Evolutionary conservation across 2,797 vertebrate species (phyloP), one percentile per base, ranked within the genome.

Genomic region (Kryptolebias ocellatus): DNA sequence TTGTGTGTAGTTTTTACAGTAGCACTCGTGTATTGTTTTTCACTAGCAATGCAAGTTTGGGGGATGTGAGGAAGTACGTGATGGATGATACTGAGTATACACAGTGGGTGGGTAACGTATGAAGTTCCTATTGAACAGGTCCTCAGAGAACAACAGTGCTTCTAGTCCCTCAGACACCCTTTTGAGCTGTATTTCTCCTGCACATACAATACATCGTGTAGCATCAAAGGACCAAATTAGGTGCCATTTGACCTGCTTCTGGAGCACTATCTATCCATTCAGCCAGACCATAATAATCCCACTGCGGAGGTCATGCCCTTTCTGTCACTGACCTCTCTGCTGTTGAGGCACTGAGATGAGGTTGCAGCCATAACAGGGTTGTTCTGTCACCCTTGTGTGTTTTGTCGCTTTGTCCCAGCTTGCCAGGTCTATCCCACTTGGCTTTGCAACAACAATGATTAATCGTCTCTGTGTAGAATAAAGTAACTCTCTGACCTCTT

Each of bases 221-320:
- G 53, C 57, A 81, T 72, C 60, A 53, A 15, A 53, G 8, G 46
- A 80, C 29, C 24, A 45, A 58, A 74, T 71, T 29, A 57, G 58
- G 52, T 47, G 18, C 17, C 60, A 46, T 80, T 71, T 80, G 49
- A 70, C 44, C 63, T 66, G 53, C 46, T 39, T 81, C 53, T 62
- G 45, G 31, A 76, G 65, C 34, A n/a, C 47, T 74, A 52, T 17
- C 54, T 52, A 39, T 67, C 72, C 70, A 78, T 72, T 70, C 44
- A 69, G 58, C 53, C 63, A 78, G 69, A 79, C 68, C 64, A 79
- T 78, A 89, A 83, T 86, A 82, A 78, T 87, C 71, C 83, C 76
- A 60, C 72, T 53, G 53, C 54, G 44, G 72, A 85, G 81, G 74
- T 87, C 69, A 49, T 1, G 14, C 76, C 68, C 81, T 81, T 80